Evolutionary conservation across 2,113 vertebrate genomes (phyloP).

Genomic region (Heterotilapia buettikoferi): DNA sequence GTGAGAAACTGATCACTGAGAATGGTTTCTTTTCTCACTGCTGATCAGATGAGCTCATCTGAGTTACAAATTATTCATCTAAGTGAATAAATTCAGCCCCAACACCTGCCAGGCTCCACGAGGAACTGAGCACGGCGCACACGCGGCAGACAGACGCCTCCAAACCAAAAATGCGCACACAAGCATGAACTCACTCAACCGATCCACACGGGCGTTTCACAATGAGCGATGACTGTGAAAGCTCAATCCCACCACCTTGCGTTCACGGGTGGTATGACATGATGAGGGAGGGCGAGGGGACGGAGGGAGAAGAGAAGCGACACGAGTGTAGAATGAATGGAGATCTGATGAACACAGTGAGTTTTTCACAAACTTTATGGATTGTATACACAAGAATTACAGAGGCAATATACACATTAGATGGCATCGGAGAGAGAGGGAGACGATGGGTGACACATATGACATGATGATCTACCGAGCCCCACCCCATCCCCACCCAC

Average conservation of each 20-base stretch:
- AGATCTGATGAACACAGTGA: conserved; percentile 12
- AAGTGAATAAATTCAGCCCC: background rate
- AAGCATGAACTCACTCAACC: background rate
- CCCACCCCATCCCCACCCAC: background rate
- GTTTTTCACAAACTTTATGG: conserved; percentile 69
- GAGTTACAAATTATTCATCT: background rate
- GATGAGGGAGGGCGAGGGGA: background rate
- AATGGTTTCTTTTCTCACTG: background rate
- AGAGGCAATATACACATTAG: conserved; percentile 42
- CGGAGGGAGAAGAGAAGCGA: background rate
- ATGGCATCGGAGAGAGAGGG: conserved; percentile 19
- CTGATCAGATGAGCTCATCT: background rate
- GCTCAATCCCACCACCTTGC: conserved; percentile 34
- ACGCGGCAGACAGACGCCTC: background rate
- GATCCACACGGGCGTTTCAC: background rate
- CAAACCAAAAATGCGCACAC: background rate
- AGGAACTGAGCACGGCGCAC: background rate
- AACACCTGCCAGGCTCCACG: background rate
- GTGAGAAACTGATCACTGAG: background rate
- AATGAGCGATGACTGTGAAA: background rate
- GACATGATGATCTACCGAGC: background rate
- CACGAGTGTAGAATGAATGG: background rate
- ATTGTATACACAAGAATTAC: conserved; percentile 56
- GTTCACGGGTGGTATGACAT: background rate
- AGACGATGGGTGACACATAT: background rate